Conservation (phyloP, 2,113 vertebrate species). For the Toxostoma redivivum region DNA sequence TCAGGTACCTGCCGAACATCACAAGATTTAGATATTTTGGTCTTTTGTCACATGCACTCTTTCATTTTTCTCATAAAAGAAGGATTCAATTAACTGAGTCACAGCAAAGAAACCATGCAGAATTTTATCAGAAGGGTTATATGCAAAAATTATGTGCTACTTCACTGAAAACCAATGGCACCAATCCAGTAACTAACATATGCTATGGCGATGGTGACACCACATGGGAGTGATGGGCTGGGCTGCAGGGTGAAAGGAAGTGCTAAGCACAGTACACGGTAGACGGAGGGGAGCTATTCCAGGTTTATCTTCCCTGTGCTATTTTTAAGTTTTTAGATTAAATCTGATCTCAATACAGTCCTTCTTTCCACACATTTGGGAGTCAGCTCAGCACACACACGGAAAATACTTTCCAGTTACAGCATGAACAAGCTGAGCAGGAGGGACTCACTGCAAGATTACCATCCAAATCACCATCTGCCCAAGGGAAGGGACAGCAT, state of each 20-base stretch:
- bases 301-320: background rate
- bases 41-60: background rate
- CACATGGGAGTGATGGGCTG: slow-evolving; percentile 36
- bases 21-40: background rate
- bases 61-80: slow-evolving; percentile 24
- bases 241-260: slow-evolving; percentile 35
- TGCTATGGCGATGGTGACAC: background rate
- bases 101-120: slow-evolving; percentile 33
- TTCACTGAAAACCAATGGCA: slow-evolving; percentile 66
- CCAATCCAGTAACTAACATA: slow-evolving; percentile 63
- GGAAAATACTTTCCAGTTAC: background rate
- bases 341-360: background rate
- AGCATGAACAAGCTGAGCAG: background rate
- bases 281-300: slow-evolving; percentile 25
- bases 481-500: background rate
- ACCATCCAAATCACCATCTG: slow-evolving; percentile 5
- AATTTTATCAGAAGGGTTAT: slow-evolving; percentile 66
- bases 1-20: background rate
- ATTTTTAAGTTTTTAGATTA: slow-evolving; percentile 50
- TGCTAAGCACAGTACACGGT: slow-evolving; percentile 13
- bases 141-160: slow-evolving; percentile 62
- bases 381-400: background rate
- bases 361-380: background rate
- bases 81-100: slow-evolving; percentile 51
- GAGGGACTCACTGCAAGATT: background rate